These are phyloP conservation scores for Oreochromis aureus DNA, from an alignment of 2,113 vertebrate genomes.

Conservation along the genomic window DNA sequence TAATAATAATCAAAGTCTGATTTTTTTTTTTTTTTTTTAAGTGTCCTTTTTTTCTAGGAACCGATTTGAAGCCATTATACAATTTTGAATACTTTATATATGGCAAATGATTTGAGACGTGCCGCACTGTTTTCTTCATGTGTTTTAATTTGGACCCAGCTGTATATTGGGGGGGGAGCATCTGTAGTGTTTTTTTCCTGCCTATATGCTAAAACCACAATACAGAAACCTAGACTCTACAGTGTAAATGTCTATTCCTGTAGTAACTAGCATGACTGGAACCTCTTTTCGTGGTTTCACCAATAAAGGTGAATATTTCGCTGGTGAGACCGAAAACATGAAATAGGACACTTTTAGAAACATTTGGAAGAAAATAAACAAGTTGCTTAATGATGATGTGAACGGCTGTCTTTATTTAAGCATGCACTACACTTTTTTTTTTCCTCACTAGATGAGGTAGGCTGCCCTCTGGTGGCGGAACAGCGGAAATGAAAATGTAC, in stretches of 20 bases:
- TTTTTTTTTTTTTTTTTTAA: conserved; percentile 22
- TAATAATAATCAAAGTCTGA: conserved; percentile 5
- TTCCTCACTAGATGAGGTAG: neutral
- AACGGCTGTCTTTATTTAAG: conserved; percentile 4
- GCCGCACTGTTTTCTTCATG: conserved; percentile 54
- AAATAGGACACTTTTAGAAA: conserved; percentile 60
- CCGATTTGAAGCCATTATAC: conserved; percentile 60
- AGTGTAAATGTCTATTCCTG: conserved; percentile 48
- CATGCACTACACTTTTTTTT: neutral
- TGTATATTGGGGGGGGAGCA: neutral
- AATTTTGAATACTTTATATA: conserved; percentile 54
- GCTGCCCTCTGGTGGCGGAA: conserved; percentile 40
- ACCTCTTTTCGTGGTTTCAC: conserved; percentile 33
- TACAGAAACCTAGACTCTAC: conserved; percentile 46
- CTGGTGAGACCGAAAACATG: conserved; percentile 18
- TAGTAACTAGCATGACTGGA: conserved; percentile 63
- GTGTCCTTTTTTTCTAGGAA: conserved; percentile 70
- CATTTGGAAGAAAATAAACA: conserved; percentile 58
- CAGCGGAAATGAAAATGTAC: neutral
- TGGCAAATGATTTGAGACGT: conserved; percentile 52
- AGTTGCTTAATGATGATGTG: conserved; percentile 36
- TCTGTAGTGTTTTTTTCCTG: conserved; percentile 23
- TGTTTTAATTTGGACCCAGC: conserved; percentile 54
- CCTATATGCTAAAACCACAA: conserved; percentile 39
- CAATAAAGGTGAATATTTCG: conserved; percentile 34